Conservation (phyloP, 2,113 vertebrate genomes). For the Dasyurus viverrinus region DNA sequence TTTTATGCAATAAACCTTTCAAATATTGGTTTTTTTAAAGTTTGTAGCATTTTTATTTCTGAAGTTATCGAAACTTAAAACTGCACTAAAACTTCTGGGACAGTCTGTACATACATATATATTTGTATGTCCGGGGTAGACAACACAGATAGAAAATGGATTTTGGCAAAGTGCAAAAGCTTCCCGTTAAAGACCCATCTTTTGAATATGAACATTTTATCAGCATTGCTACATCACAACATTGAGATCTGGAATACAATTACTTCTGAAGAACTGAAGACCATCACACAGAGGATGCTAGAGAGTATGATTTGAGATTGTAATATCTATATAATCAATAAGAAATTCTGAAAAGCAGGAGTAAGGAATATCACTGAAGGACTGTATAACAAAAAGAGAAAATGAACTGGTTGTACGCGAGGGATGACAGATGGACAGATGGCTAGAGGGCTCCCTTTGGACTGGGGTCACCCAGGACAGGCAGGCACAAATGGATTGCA, state of each 20-base stretch:
- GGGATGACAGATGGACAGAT: not conserved
- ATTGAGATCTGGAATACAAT: not conserved
- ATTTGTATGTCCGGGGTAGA: not conserved
- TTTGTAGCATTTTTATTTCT: not conserved
- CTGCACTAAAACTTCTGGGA: not conserved
- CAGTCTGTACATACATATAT: not conserved
- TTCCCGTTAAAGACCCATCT: not conserved
- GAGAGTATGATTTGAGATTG: no score
- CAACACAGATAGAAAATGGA: not conserved
- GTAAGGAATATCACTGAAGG: not conserved
- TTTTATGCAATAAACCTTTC: not conserved
- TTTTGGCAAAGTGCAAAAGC: not conserved
- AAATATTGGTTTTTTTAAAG: not conserved
- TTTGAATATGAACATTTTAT: not conserved
- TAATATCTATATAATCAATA: not conserved
- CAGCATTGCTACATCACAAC: not conserved
- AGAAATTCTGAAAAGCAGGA: not conserved
- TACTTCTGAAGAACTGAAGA: not conserved
- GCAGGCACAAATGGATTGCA: not conserved
- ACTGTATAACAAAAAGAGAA: not conserved
- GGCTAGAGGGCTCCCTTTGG: not conserved
- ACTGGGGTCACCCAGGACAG: not conserved
- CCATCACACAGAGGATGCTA: not conserved
- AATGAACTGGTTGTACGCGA: not conserved
- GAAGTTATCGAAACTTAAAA: not conserved